These are phyloP conservation scores for Microdon myrmicae DNA, from an alignment of 2,888 invertebrate genomes.

Conservation along the genomic window DNA sequence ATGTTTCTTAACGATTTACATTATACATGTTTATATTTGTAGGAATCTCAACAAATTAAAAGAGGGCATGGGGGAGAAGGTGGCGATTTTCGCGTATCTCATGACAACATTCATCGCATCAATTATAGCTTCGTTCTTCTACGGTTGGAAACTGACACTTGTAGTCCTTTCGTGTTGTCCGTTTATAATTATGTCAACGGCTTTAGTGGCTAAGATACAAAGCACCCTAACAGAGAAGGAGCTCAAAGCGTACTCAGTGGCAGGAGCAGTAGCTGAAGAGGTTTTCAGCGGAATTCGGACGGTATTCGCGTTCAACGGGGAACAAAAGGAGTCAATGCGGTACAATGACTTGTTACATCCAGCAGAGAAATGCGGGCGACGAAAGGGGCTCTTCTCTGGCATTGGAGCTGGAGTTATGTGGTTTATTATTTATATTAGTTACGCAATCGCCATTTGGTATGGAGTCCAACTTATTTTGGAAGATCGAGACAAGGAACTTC, in stretches of 20 bases:
- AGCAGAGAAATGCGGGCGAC: conserved; percentile 73
- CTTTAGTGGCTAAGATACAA: conserved; percentile 78
- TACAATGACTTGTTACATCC: conserved; percentile 70
- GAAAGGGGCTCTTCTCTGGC: conserved; percentile 74
- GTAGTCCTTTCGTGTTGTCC: conserved; percentile 83
- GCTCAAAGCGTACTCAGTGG: conserved; percentile 78
- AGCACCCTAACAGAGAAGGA: conserved; percentile 75
- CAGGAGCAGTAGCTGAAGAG: conserved; percentile 82
- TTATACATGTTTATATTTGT: too few species aligned
- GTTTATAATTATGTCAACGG: conserved; percentile 78
- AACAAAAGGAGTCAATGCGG: conserved; percentile 76
- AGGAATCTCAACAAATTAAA: conserved; percentile 82
- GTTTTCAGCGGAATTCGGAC: conserved; percentile 79
- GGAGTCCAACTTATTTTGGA: conserved; percentile 78
- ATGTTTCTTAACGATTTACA: neutral
- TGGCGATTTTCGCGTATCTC: conserved; percentile 78
- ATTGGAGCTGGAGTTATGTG: conserved; percentile 79
- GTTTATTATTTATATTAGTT: conserved; percentile 79
- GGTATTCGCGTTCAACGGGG: conserved; percentile 82
- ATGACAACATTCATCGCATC: conserved; percentile 78
- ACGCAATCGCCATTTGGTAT: conserved; percentile 83
- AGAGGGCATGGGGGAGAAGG: conserved; percentile 86
- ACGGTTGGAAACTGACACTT: conserved; percentile 88
- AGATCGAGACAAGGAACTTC: conserved; percentile 69
- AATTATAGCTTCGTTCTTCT: conserved; percentile 77